Evolutionary conservation across 1,140 invertebrate species (phyloP).

Genomic region (Muscidifurax raptorellus): DNA sequence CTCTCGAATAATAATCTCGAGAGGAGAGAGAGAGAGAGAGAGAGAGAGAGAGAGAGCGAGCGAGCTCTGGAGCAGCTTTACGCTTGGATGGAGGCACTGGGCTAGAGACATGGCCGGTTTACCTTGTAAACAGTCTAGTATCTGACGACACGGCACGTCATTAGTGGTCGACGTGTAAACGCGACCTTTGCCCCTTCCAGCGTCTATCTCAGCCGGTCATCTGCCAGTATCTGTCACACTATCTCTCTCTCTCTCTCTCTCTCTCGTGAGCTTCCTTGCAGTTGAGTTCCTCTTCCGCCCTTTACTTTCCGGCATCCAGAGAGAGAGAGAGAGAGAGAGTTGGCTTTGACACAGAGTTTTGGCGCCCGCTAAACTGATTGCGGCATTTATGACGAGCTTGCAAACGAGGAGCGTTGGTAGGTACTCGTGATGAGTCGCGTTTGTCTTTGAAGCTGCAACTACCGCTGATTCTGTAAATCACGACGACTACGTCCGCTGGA

Average conservation of each 20-base stretch:
- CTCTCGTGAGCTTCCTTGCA: background rate
- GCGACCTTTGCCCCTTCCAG: slow-evolving; percentile 50
- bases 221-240: slow-evolving; percentile 10
- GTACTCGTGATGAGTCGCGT: background rate
- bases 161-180: slow-evolving; percentile 68
- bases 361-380: slow-evolving; percentile 34
- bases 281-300: background rate
- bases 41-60: slow-evolving; percentile 32
- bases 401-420: slow-evolving; percentile 5
- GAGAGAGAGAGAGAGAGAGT: background rate
- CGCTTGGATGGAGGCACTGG: slow-evolving; percentile 38
- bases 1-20: slow-evolving; percentile 65
- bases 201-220: background rate
- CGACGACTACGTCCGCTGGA: no score
- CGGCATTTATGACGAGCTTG: slow-evolving; percentile 49
- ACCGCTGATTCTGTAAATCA: background rate
- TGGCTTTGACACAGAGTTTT: slow-evolving; percentile 33
- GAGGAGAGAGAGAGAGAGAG: slow-evolving; percentile 45
- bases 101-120: slow-evolving; percentile 60
- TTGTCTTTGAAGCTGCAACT: background rate
- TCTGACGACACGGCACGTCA: slow-evolving; percentile 68
- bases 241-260: slow-evolving; percentile 32
- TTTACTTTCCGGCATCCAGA: background rate
- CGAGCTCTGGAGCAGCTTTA: slow-evolving; percentile 20
- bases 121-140: slow-evolving; percentile 69